Percentiles rank a stretch among this genome's conserved stretches.
Conservation (phyloP, 1,140 invertebrate species). For the Protaetia brevitarsis region DNA sequence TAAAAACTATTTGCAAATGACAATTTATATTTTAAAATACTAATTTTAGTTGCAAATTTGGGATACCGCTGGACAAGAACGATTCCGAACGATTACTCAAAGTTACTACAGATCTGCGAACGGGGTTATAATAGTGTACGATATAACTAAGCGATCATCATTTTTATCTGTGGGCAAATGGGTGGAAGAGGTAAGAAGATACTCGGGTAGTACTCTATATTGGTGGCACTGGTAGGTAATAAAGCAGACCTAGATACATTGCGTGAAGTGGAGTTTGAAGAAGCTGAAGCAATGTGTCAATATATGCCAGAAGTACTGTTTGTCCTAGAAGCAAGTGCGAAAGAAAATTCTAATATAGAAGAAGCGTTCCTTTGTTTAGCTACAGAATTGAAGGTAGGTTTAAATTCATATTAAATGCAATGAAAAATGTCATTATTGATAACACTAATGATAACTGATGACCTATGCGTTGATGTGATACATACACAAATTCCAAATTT, state of each 20-base stretch:
- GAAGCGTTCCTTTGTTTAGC: conserved; percentile 86
- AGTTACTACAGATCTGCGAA: conserved; percentile 93
- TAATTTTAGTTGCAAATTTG: conserved; percentile 75
- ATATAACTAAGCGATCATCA: conserved; percentile 87
- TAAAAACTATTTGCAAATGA: not conserved
- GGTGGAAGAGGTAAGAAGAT: conserved; percentile 89
- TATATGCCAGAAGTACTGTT: conserved; percentile 80
- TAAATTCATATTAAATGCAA: not conserved
- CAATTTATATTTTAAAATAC: not conserved
- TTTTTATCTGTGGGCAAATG: conserved; percentile 87
- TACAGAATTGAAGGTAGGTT: conserved; percentile 75
- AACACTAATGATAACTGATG: conserved; percentile 1
- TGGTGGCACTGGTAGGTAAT: conserved; percentile 87
- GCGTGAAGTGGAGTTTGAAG: conserved; percentile 77
- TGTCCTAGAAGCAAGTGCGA: conserved; percentile 88
- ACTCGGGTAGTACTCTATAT: conserved; percentile 87
- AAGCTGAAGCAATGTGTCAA: conserved; percentile 79
- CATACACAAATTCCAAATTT: not conserved
- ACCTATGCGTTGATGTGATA: no score
- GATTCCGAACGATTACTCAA: conserved; percentile 89
- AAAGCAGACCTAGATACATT: conserved; percentile 83
- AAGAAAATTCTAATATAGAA: conserved; percentile 91
- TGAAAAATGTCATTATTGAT: not conserved
- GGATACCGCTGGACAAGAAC: conserved; percentile 92
- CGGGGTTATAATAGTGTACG: conserved; percentile 91